Base-by-base conservation (phyloP, 1,140 invertebrate genomes). In the Sinonovacula constricta region DNA sequence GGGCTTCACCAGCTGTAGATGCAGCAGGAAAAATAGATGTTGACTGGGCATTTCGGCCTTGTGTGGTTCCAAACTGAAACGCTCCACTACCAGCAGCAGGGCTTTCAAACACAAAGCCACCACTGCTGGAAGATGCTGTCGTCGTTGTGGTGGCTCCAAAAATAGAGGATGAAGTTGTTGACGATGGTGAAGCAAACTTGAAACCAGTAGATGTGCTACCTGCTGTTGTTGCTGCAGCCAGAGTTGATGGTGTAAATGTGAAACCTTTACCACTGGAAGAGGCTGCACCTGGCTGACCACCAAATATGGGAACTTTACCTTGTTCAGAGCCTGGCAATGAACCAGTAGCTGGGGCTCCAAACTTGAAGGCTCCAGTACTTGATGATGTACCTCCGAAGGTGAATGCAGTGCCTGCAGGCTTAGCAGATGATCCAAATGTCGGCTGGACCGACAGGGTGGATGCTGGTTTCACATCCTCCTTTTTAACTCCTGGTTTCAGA, bases 401-500 rank as follows among this genome's bases (percentile, higher is more conserved):
- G 18, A 45, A 45, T 45, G 7, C 39, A 10, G 39, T 10, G 18
- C 39, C 39, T 45, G 39, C 39, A 10, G 39, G 18, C 18, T 45
- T 7, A 18, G n/a, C n/a, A n/a, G n/a, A n/a, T n/a, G 39, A 45
- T 45, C 39, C 39, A 45, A 45, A 45, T 45, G 39, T n/a, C n/a
- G n/a, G n/a, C n/a, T n/a, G n/a, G n/a, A n/a, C n/a, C n/a, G n/a
- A n/a, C n/a, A n/a, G 39, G 18, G 39, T 45, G 15, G 65, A 7
- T 31, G 70, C 56, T 18, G 39, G 39, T n/a, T n/a, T n/a, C 12
- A 81, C 57, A 57, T 83, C 79, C 26, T 83, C 81, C 49, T 78
- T 51, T 68, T 85, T 85, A 0, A 83, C 70, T 33, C 89, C 89
- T 49, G 92, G 91, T 84, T 90, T 93, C 72, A 76, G 85, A 79